Conservation (phyloP, 2,888 invertebrate genomes). For the Holacanthella duospinosa region DNA sequence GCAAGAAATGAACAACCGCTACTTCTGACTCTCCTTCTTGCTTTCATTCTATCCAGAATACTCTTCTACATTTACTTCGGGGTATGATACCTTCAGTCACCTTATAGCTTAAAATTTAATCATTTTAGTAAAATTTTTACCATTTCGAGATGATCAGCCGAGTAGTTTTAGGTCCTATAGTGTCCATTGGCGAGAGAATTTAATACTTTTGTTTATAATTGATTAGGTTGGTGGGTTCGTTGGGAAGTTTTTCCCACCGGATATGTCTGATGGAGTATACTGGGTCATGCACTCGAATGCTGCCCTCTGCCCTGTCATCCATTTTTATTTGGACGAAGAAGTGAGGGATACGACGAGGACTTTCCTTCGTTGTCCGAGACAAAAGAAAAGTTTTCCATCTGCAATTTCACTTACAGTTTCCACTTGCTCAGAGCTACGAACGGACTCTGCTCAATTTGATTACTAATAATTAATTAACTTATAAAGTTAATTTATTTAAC, state of each 20-base stretch:
- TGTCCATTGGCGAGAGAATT: too few species aligned
- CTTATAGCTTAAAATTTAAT: neutral
- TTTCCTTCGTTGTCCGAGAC: neutral
- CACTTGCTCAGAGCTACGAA: neutral
- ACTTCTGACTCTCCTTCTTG: slow-evolving; percentile 21
- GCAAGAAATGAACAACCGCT: slow-evolving; percentile 27
- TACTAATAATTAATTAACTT: neutral
- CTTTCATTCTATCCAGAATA: slow-evolving; percentile 23
- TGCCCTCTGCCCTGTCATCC: slow-evolving; percentile 26
- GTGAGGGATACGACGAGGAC: slow-evolving; percentile 20
- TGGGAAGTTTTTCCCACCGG: slow-evolving; percentile 27
- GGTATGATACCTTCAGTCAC: slow-evolving; percentile 12
- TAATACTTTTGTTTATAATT: neutral
- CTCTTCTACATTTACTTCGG: slow-evolving; percentile 34
- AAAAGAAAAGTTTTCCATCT: neutral
- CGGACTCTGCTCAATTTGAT: neutral
- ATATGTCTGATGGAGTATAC: slow-evolving; percentile 33
- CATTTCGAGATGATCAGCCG: neutral
- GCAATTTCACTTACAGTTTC: neutral
- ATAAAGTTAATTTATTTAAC: neutral
- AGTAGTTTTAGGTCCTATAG: too few species aligned
- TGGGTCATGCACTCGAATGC: slow-evolving; percentile 35
- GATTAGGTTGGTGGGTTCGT: slow-evolving; percentile 29
- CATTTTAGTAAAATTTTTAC: neutral
- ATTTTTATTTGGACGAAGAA: slow-evolving; percentile 26